These are phyloP conservation scores for Drosophila tanythrix DNA, from an alignment of 2,888 invertebrate species.

Conservation along the genomic window DNA sequence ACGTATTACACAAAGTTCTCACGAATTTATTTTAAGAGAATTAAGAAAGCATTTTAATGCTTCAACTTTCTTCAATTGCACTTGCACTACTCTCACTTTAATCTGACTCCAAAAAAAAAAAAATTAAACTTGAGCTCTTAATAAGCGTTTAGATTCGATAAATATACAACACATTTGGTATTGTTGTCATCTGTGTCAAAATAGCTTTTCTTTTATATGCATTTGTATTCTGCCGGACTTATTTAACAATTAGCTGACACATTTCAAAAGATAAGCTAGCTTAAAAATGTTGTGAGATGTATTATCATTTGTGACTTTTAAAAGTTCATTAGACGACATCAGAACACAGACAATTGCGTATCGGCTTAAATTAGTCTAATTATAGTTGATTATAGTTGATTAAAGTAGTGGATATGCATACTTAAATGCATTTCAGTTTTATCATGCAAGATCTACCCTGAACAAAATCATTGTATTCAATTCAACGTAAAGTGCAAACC, in stretches of 20 bases:
- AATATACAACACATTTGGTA: not conserved
- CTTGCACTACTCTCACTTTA: not conserved
- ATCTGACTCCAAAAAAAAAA: not conserved
- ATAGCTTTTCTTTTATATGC: not conserved
- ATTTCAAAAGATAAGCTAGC: not conserved
- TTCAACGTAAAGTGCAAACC: not conserved
- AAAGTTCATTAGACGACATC: not conserved
- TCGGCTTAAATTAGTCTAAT: not conserved
- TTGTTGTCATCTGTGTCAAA: not conserved
- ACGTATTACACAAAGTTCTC: not conserved
- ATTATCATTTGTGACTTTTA: not conserved
- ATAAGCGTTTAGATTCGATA: not conserved
- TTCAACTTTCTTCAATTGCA: not conserved
- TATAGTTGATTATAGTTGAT: not conserved
- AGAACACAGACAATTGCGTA: not conserved
- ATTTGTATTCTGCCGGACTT: not conserved
- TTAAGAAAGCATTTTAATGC: not conserved
- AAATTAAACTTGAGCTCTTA: not conserved
- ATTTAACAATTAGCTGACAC: not conserved
- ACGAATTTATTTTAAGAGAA: not conserved
- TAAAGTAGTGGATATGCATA: not conserved
- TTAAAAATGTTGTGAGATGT: not conserved
- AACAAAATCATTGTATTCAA: not conserved
- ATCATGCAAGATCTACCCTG: constrained; percentile 12
- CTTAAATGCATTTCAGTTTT: not conserved